Conservation (phyloP, 2,113 vertebrate species). For the Menidia beryllina region DNA sequence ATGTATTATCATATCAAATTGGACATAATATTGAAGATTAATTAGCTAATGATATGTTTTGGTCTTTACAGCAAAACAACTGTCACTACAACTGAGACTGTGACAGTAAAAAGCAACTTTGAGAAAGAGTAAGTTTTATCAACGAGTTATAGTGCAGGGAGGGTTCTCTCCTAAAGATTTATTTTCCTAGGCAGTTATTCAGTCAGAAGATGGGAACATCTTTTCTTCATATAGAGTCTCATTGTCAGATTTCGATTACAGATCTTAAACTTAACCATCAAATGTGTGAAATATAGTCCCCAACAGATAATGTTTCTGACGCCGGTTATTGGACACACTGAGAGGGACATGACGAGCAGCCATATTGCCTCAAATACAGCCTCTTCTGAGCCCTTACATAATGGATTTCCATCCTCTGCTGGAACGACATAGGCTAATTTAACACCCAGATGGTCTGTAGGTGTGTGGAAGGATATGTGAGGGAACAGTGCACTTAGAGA, state of each 20-base stretch:
- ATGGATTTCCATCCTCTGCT: not conserved
- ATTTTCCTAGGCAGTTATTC: not conserved
- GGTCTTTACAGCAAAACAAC: conserved; percentile 40
- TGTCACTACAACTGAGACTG: conserved; percentile 39
- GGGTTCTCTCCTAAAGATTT: not conserved
- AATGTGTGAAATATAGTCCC: not conserved
- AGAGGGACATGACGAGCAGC: not conserved
- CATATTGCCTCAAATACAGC: not conserved
- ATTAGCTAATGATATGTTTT: conserved; percentile 1
- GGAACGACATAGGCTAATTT: not conserved
- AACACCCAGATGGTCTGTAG: conserved; percentile 19
- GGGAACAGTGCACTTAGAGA: not conserved
- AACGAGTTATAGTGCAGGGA: not conserved
- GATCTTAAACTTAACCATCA: not conserved
- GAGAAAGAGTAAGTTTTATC: conserved; percentile 40
- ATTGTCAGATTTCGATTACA: too few relatives aligned
- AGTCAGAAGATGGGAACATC: not conserved
- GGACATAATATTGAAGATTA: not conserved
- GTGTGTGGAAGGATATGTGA: conserved; percentile 21
- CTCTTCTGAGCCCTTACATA: not conserved
- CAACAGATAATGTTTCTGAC: not conserved
- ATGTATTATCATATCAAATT: not conserved
- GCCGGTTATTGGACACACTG: not conserved
- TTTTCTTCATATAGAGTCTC: not conserved
- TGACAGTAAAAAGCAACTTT: conserved; percentile 32